Conservation (phyloP, 2,888 invertebrate species). For the Macaria notata region DNA sequence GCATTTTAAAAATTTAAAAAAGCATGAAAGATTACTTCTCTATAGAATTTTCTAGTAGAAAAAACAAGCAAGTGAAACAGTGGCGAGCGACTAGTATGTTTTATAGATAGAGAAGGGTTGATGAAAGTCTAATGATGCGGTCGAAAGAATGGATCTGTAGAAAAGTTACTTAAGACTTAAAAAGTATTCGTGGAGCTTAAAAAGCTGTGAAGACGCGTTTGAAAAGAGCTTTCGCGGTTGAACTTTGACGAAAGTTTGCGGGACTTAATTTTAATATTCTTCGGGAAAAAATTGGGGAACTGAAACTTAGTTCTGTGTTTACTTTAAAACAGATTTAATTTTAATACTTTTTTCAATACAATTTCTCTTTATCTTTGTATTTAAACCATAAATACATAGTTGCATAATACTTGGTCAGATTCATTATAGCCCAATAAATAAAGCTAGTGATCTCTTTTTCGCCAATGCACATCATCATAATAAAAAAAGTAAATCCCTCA, state of each 20-base stretch:
- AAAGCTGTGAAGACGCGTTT: slow-evolving; percentile 29
- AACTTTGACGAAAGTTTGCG: slow-evolving; percentile 16
- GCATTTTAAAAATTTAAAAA: slow-evolving; percentile 32
- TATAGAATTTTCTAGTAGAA: too few species aligned
- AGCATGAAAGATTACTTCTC: too few species aligned
- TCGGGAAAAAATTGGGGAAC: slow-evolving; percentile 7
- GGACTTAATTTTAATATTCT: slow-evolving; percentile 21
- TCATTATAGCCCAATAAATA: too few species aligned
- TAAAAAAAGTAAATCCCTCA: too few species aligned
- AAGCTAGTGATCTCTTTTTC: too few species aligned
- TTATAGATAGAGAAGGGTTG: slow-evolving; percentile 24
- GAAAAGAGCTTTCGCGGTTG: slow-evolving; percentile 34
- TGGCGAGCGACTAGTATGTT: slow-evolving; percentile 1
- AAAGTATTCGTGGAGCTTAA: slow-evolving; percentile 38
- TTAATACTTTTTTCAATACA: too few species aligned
- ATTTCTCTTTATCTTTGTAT: too few species aligned
- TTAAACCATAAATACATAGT: too few species aligned
- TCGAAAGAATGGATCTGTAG: slow-evolving; percentile 40
- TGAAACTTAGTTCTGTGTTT: background rate
- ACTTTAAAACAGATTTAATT: background rate
- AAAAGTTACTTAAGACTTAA: slow-evolving; percentile 48
- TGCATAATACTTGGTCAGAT: too few species aligned
- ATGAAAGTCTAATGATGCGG: slow-evolving; percentile 50
- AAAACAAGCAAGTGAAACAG: background rate
- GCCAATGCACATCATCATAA: too few species aligned